phyloP scores from a whole-genome alignment of 64 coral and sea anemone species.

The Actinia equina region DNA sequence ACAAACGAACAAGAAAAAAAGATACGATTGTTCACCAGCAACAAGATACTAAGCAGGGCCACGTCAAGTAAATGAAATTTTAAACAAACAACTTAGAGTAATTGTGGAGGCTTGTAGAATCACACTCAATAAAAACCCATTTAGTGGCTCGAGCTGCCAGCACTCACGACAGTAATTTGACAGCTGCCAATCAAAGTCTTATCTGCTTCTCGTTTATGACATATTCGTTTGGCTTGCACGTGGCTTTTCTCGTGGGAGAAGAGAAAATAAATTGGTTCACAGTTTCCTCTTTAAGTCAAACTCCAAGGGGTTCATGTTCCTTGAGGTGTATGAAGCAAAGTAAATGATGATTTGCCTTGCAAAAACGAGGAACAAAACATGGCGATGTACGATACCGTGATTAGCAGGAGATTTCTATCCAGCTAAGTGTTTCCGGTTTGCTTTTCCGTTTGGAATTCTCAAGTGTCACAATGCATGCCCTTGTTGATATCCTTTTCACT shows the following conservation, averaged over 20 bases:
- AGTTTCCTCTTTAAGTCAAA: not conserved
- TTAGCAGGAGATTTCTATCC: conserved; percentile 33
- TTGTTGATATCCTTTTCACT: conserved; percentile 5
- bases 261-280: not conserved
- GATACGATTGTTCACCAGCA: conserved; percentile 2
- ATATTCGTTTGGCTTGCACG: conserved; percentile 20
- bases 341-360: not conserved
- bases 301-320: not conserved
- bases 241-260: conserved; percentile 1
- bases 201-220: conserved; percentile 12
- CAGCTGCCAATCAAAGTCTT: conserved; percentile 31
- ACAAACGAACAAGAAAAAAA: conserved; percentile 24
- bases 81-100: conserved; percentile 40
- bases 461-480: conserved; percentile 22
- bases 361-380: not conserved
- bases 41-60: conserved; percentile 20
- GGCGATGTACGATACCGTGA: not conserved
- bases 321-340: not conserved
- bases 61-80: conserved; percentile 37
- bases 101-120: conserved; percentile 39
- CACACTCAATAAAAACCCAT: conserved; percentile 45
- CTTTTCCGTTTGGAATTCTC: conserved; percentile 38
- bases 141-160: conserved; percentile 28
- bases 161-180: conserved; percentile 28
- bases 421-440: conserved; percentile 48